phyloP scores from a whole-genome alignment of 2,797 vertebrate species.

The Fistularia tabacaria region DNA sequence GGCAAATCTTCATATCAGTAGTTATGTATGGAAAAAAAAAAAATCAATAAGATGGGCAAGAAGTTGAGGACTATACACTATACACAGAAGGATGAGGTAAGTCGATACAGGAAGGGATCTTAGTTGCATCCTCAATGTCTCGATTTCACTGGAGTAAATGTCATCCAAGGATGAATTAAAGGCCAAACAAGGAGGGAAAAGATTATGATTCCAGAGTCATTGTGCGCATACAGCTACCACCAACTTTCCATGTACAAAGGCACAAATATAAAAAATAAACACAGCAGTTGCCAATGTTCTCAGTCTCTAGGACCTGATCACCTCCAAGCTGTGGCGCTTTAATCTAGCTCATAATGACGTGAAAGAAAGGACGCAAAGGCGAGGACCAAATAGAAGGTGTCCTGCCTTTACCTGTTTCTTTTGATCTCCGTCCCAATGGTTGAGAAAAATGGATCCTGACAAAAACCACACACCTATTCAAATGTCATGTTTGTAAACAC shows the following conservation, averaged over 20 bases:
- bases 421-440: slow-evolving; percentile 7
- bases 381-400: slow-evolving; percentile 22
- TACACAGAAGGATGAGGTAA: slow-evolving; percentile 19
- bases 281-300: slow-evolving; percentile 18
- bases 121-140: slow-evolving; percentile 24
- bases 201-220: slow-evolving; percentile 42
- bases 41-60: slow-evolving; percentile 19
- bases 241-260: slow-evolving; percentile 2
- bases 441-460: slow-evolving; percentile 17
- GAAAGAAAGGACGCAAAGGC: slow-evolving; percentile 31
- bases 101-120: slow-evolving; percentile 22
- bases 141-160: slow-evolving; percentile 38
- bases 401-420: slow-evolving; percentile 31
- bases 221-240: slow-evolving; percentile 15
- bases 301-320: slow-evolving; percentile 4
- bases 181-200: slow-evolving; percentile 27
- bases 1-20: too few species aligned
- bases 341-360: slow-evolving; percentile 39
- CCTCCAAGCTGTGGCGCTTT: slow-evolving; percentile 22
- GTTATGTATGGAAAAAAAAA: too few species aligned
- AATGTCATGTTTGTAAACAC: slow-evolving; percentile 12
- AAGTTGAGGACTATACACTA: slow-evolving; percentile 42
- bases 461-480: slow-evolving; percentile 11
- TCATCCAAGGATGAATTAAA: slow-evolving; percentile 52
- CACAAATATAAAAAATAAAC: slow-evolving; percentile 1